Evolutionary conservation across 2,888 invertebrate species (phyloP).

Genomic region (Villa cingulata): DNA sequence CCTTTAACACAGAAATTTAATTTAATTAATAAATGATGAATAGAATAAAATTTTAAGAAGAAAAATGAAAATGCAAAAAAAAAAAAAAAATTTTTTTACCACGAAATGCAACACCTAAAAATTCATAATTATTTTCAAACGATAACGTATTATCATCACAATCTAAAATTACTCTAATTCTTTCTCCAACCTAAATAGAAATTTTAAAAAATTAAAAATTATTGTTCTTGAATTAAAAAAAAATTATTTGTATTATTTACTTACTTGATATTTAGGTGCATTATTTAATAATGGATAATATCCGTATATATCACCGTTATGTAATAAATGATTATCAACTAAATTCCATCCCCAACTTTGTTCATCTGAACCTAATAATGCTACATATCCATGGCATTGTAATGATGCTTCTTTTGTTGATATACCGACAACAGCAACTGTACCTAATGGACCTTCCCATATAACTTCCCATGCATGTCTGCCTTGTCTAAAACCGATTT

Average conservation of each 20-base stretch:
- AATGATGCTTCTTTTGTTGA: slow-evolving; percentile 88
- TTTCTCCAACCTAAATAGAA: slow-evolving; percentile 74
- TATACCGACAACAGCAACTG: slow-evolving; percentile 93
- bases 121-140: slow-evolving; percentile 96
- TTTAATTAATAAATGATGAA: no score
- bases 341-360: slow-evolving; percentile 99
- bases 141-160: slow-evolving; percentile 94
- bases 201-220: slow-evolving; percentile 1
- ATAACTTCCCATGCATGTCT: slow-evolving; percentile 96
- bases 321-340: slow-evolving; percentile 91
- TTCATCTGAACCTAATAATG: slow-evolving; percentile 86
- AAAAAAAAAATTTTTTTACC: slow-evolving; percentile 52
- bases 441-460: slow-evolving; percentile 97
- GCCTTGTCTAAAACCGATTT: slow-evolving; percentile 81
- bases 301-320: slow-evolving; percentile 91
- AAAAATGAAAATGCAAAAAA: no score
- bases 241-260: no score
- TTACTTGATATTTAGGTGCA: slow-evolving; percentile 93
- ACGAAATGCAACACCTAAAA: slow-evolving; percentile 94
- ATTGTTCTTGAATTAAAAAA: not conserved
- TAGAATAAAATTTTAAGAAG: no score
- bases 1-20: slow-evolving; percentile 40
- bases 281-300: slow-evolving; percentile 89
- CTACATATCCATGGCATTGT: slow-evolving; percentile 91
- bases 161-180: slow-evolving; percentile 92